Evolutionary conservation across 92 coral and sea anemone genomes (phyloP).

Genomic region (Parazoanthus swiftii): DNA sequence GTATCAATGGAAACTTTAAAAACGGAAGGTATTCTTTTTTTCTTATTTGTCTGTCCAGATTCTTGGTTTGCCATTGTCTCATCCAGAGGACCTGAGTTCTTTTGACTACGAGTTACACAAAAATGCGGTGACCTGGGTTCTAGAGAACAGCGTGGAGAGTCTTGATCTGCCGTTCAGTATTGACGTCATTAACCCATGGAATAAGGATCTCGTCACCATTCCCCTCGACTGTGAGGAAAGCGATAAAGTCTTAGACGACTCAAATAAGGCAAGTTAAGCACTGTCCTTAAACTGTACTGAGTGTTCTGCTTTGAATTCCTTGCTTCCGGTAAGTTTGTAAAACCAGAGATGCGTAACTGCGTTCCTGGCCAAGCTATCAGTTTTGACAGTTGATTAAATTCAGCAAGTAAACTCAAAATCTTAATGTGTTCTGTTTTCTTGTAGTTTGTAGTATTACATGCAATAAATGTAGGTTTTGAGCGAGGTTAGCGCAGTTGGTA

Average conservation of each 20-base stretch:
- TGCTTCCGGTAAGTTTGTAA: too few species aligned
- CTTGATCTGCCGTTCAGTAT: conserved; percentile 79
- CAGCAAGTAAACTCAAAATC: too few species aligned
- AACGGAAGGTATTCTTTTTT: too few species aligned
- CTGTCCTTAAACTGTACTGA: not conserved
- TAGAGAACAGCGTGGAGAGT: conserved; percentile 77
- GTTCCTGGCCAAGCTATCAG: too few species aligned
- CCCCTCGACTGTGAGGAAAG: conserved; percentile 67
- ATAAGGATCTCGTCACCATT: conserved; percentile 64
- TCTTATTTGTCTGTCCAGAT: conserved; percentile 48
- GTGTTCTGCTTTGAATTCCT: too few species aligned
- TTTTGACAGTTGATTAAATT: too few species aligned
- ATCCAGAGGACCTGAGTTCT: conserved; percentile 90
- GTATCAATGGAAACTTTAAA: not conserved
- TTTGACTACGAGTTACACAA: conserved; percentile 86
- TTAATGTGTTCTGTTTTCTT: too few species aligned
- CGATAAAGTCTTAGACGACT: conserved; percentile 57
- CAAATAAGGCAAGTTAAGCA: conserved; percentile 71
- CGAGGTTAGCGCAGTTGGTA: too few species aligned
- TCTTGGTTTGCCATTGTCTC: conserved; percentile 84
- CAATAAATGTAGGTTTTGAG: too few species aligned
- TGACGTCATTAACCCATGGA: conserved; percentile 86
- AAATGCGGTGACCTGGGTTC: conserved; percentile 76
- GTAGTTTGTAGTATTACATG: too few species aligned
- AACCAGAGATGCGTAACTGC: too few species aligned